Conservation (phyloP, 2,113 vertebrate genomes). For the Rissa tridactyla region DNA sequence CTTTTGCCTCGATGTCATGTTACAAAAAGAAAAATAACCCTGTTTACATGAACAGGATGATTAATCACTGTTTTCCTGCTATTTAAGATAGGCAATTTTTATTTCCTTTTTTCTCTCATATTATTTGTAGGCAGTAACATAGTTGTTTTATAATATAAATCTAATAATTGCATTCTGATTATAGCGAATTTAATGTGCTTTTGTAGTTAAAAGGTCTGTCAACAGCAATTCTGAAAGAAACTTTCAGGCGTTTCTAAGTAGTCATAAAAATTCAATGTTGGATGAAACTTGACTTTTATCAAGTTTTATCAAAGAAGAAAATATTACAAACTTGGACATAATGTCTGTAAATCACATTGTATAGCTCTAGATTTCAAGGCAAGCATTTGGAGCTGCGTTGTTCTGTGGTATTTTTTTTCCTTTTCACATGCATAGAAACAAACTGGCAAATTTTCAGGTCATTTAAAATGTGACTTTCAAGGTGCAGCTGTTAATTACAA, state of each 20-base stretch:
- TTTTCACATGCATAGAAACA: neutral
- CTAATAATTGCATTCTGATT: neutral
- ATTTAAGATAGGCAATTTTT: constrained; percentile 7
- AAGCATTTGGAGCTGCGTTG: neutral
- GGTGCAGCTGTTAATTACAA: neutral
- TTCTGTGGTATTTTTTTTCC: neutral
- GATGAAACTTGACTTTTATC: neutral
- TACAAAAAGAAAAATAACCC: constrained; percentile 63
- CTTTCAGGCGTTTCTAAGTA: constrained; percentile 12
- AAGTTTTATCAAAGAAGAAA: neutral
- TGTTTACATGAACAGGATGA: constrained; percentile 61
- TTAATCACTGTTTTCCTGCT: constrained; percentile 41
- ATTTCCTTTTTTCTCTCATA: neutral
- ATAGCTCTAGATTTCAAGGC: neutral
- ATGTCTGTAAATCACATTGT: neutral
- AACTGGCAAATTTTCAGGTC: neutral
- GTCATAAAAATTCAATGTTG: neutral
- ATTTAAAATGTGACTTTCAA: neutral
- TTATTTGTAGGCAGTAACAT: neutral
- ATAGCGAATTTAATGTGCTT: neutral
- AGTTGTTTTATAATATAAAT: neutral
- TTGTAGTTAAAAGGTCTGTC: constrained; percentile 17
- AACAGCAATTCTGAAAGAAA: constrained; percentile 25
- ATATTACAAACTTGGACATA: neutral
- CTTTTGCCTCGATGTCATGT: constrained; percentile 41